phyloP scores from a whole-genome alignment of 2,797 vertebrate species.

The Coccyzus lansbergi region DNA sequence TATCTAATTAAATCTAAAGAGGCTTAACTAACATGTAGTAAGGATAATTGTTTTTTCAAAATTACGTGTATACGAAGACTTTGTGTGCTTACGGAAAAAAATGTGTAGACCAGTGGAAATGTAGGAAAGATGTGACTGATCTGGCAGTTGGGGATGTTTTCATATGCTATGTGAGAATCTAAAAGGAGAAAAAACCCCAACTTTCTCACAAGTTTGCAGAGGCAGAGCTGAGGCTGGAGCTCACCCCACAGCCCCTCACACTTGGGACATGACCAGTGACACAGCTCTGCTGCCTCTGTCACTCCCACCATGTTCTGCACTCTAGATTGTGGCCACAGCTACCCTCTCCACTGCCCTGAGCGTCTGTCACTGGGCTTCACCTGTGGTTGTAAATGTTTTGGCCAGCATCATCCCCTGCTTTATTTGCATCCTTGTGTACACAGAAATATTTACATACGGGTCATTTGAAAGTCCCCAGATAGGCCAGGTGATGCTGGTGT shows the following conservation, averaged over 20 bases:
- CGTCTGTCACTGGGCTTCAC: not conserved
- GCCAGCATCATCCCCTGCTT: not conserved
- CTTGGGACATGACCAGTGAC: rapidly evolving
- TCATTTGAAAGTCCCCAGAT: not conserved
- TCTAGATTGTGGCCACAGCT: not conserved
- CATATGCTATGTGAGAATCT: not conserved
- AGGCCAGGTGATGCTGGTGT: not conserved
- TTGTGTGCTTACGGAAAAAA: not conserved
- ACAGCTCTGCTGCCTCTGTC: not conserved
- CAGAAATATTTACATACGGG: not conserved
- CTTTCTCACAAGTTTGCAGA: not conserved
- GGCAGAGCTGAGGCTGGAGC: not conserved
- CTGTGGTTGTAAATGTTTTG: not conserved
- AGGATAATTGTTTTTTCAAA: not conserved
- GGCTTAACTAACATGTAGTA: not conserved
- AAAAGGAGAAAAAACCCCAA: not conserved
- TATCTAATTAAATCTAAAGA: not conserved
- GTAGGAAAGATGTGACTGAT: not conserved
- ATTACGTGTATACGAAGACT: not conserved
- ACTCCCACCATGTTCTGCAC: not conserved
- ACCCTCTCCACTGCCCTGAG: not conserved
- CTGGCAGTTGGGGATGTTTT: not conserved
- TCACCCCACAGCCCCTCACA: not conserved
- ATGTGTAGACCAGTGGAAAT: not conserved
- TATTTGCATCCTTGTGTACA: rapidly evolving